Evolutionary conservation across 2,797 vertebrate genomes (phyloP).

Genomic region (Poecile montanus): DNA sequence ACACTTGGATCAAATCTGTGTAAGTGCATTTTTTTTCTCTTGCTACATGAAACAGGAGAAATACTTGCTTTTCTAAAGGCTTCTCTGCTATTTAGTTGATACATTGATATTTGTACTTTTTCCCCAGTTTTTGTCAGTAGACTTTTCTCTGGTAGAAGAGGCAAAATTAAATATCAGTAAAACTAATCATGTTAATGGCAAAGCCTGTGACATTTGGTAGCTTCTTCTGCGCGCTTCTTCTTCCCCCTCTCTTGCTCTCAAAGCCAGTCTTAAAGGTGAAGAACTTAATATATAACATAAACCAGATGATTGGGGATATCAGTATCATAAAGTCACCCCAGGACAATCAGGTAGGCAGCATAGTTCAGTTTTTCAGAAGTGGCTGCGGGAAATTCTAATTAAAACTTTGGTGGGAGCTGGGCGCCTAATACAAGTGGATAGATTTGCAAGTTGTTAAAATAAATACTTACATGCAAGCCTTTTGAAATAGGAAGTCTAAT

Average conservation of each 20-base stretch:
- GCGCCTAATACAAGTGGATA: neutral
- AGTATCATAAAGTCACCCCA: too few relatives aligned
- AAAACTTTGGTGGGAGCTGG: neutral
- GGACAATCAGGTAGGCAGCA: neutral
- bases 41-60: neutral
- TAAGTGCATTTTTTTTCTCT: neutral
- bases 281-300: too few relatives aligned
- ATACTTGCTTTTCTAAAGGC: neutral
- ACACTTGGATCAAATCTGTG: neutral
- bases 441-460: neutral
- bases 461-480: neutral
- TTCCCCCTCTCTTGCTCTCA: too few relatives aligned
- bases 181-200: neutral
- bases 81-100: slow-evolving; percentile 14
- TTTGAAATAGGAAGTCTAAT: neutral
- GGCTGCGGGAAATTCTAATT: neutral
- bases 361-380: slow-evolving; percentile 9
- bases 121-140: neutral
- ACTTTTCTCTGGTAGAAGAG: neutral
- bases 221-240: too few relatives aligned
- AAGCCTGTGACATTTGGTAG: neutral
- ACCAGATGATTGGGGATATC: too few relatives aligned
- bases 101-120: neutral
- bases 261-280: too few relatives aligned
- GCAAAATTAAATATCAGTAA: neutral